Base-by-base conservation (phyloP, 2,113 vertebrate genomes). In the Sphaerodactylus townsendi region DNA sequence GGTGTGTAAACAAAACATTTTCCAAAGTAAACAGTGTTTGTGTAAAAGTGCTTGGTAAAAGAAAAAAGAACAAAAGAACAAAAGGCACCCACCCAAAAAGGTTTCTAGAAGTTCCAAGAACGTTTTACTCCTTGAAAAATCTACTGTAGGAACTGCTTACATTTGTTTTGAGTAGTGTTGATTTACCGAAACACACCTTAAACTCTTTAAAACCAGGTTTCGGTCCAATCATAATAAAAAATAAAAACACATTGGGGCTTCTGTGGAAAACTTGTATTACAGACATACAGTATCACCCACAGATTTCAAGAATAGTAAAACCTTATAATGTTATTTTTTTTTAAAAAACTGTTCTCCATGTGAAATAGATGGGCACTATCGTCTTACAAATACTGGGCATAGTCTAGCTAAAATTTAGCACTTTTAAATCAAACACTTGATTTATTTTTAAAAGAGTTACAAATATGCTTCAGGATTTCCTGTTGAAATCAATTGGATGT, bases 41-140 rank as follows among this genome's bases (percentile, higher is more conserved):
- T 94, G 88, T 82, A 92, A 93, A 94, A 94, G 79, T 93, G 73
- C 78, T 73, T 25, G 81, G 81, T 93, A 93, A 93, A 89, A 93
- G 39, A 37, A 69, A 15, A 62, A 21, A 25, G 8, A n/a, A n/a
- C n/a, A 28, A 30, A 33, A 77, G 56, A 94, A 82, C 14, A 39
- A 89, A 96, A 94, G 87, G 82, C 89, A 93, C 89, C 88, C 33
- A 78, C 19, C 64, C 69, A 70, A 62, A 85, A 50, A 84, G 10
- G 59, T 56, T 77, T 70, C 23, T 10, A 83, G 81, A 87, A 41
- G 72, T 30, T 76, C 68, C 86, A 48, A 74, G 82, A 88, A 80
- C 85, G 53, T 48, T 88, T 85, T 82, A 92, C 79, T 80, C 74
- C 0, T 2, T 83, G 69, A 44, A 62, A 89, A 71, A 30, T 46